Evolutionary conservation across 2,797 vertebrate species (phyloP).

Genomic region (Selene dorsalis): DNA sequence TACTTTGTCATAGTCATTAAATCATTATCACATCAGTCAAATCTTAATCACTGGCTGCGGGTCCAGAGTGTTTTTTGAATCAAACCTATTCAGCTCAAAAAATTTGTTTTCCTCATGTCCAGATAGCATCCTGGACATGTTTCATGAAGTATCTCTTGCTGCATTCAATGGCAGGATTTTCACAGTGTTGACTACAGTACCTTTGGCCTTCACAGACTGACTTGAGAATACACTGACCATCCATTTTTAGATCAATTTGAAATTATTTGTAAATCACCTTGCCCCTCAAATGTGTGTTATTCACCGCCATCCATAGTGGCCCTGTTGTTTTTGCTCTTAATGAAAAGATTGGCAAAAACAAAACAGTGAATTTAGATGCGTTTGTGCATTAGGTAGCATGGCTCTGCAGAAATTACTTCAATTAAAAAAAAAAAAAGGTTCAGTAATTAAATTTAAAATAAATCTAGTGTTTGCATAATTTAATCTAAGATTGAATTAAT

Average conservation of each 20-base stretch:
- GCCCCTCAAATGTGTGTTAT: not conserved
- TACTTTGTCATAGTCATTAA: constrained; percentile 43
- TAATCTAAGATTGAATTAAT: not conserved
- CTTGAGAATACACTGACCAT: not conserved
- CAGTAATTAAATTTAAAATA: not conserved
- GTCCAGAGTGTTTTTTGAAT: not conserved
- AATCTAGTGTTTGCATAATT: not conserved
- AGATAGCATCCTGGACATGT: not conserved
- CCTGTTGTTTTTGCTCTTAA: not conserved
- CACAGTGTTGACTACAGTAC: not conserved
- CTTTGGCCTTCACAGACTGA: not conserved
- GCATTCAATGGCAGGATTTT: not conserved
- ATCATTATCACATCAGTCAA: constrained; percentile 48
- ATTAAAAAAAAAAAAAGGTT: not conserved
- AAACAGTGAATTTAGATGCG: not conserved
- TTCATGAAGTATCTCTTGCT: not conserved
- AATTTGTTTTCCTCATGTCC: not conserved
- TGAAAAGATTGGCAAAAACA: constrained; percentile 8
- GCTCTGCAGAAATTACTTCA: not conserved
- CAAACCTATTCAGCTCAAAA: constrained; percentile 13
- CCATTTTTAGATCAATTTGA: constrained; percentile 13
- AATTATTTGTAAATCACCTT: constrained; percentile 9
- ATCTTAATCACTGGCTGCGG: constrained; percentile 40
- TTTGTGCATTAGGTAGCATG: not conserved
- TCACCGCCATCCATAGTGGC: constrained; percentile 3